Conservation (phyloP, 2,797 vertebrate genomes). For the Brachyalestes nurse region DNA sequence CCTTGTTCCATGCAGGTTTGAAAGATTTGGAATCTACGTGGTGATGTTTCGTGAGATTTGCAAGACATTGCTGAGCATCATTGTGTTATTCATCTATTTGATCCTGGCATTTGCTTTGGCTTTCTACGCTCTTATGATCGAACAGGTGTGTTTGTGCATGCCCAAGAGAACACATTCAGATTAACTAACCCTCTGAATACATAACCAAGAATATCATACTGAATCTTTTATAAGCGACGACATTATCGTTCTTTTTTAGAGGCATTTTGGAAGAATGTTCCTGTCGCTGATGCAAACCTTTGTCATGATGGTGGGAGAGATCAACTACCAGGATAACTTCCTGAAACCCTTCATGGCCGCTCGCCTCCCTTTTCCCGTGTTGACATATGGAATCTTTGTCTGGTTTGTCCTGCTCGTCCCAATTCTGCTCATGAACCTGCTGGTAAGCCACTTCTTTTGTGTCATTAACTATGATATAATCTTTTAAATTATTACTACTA, state of each 20-base stretch:
- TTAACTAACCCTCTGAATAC: not conserved
- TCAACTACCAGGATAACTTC: constrained; percentile 85
- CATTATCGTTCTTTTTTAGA: constrained; percentile 67
- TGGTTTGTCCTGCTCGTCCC: constrained; percentile 83
- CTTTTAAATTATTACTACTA: too few relatives aligned
- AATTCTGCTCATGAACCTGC: constrained; percentile 88
- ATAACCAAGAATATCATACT: not conserved
- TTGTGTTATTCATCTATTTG: constrained; percentile 83
- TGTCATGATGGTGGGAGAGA: constrained; percentile 89
- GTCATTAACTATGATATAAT: too few relatives aligned
- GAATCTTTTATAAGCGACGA: not conserved
- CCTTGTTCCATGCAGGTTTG: constrained; percentile 76
- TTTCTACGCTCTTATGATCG: constrained; percentile 83
- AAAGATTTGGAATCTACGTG: constrained; percentile 87
- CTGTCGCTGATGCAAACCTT: constrained; percentile 85
- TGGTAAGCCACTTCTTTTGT: constrained; percentile 72
- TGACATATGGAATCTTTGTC: constrained; percentile 80
- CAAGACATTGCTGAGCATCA: constrained; percentile 82
- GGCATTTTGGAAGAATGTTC: constrained; percentile 74
- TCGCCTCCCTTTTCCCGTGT: constrained; percentile 75
- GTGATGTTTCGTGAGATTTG: constrained; percentile 89
- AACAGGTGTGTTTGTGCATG: constrained; percentile 69
- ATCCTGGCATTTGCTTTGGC: constrained; percentile 85
- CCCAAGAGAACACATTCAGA: not conserved
- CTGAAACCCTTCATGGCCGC: constrained; percentile 73